Conservation (phyloP, 2,113 vertebrate genomes). For the Xenopus borealis region DNA sequence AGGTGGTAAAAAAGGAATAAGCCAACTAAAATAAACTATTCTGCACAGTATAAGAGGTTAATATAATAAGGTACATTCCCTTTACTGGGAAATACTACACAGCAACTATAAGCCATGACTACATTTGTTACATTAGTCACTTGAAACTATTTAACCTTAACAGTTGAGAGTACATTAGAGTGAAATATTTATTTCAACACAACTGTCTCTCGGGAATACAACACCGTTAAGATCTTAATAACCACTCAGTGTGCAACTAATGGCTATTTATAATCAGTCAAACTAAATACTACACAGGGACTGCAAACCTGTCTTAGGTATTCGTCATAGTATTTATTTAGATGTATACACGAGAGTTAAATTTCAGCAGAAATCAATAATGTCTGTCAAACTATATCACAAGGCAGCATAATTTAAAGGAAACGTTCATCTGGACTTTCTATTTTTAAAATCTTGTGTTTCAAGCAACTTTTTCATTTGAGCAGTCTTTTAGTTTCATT, state of each 20-base stretch:
- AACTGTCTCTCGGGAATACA: conserved; percentile 21
- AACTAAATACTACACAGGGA: conserved; percentile 18
- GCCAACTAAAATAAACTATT: too few species aligned
- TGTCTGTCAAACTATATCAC: too few species aligned
- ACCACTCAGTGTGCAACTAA: conserved; percentile 25
- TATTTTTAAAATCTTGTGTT: too few species aligned
- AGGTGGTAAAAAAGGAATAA: too few species aligned
- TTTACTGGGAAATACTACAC: not conserved
- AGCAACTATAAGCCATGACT: not conserved
- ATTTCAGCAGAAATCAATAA: not conserved
- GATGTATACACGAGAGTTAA: not conserved
- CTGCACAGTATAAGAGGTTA: too few species aligned
- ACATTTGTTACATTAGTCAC: conserved; percentile 9
- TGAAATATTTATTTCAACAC: conserved; percentile 32
- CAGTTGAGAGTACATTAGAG: conserved; percentile 26
- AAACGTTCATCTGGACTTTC: too few species aligned
- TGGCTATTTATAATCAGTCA: conserved; percentile 32
- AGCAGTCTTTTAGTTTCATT: too few species aligned
- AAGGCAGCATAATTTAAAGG: too few species aligned
- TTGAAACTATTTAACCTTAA: conserved; percentile 29
- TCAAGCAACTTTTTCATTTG: too few species aligned
- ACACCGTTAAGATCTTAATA: conserved; percentile 26
- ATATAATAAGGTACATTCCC: too few species aligned
- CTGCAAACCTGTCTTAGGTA: conserved; percentile 2
- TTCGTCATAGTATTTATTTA: not conserved